Conservation (phyloP, 2,113 vertebrate species). For the Macroglossus sobrinus region DNA sequence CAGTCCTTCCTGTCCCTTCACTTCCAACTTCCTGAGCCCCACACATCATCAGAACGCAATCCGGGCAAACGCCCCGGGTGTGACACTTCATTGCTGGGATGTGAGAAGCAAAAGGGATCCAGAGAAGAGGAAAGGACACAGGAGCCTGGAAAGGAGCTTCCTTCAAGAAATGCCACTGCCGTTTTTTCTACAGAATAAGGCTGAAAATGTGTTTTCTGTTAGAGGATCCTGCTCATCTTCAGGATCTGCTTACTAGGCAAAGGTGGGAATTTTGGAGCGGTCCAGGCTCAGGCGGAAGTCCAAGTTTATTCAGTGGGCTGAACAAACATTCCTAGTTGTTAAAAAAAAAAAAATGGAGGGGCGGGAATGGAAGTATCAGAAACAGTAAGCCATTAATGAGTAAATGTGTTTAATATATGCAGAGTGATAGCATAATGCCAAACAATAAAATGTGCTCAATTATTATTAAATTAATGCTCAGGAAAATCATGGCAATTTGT, state of each 20-base stretch:
- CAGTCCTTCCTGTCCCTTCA: conserved; percentile 55
- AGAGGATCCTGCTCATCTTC: background rate
- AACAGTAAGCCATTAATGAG: background rate
- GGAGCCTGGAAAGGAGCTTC: conserved; percentile 61
- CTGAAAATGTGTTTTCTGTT: background rate
- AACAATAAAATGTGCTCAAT: background rate
- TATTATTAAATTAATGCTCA: background rate
- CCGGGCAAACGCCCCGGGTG: conserved; percentile 51
- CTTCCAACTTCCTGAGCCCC: conserved; percentile 71
- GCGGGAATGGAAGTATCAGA: background rate
- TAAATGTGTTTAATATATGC: background rate
- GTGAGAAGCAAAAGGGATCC: conserved; percentile 66
- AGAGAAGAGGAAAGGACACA: conserved; percentile 52
- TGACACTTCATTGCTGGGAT: conserved; percentile 76
- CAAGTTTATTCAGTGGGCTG: background rate
- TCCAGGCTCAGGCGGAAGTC: background rate
- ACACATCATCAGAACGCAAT: conserved; percentile 74
- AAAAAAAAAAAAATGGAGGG: background rate
- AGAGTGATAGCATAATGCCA: background rate
- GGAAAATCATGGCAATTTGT: background rate
- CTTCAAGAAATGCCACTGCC: conserved; percentile 60
- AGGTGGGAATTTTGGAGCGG: background rate
- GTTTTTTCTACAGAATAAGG: conserved; percentile 71
- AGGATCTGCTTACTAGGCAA: background rate
- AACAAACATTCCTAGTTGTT: background rate